These are phyloP conservation scores for Tetranychus cinnabarinus DNA, from an alignment of 1,140 invertebrate species.

Conservation along the genomic window DNA sequence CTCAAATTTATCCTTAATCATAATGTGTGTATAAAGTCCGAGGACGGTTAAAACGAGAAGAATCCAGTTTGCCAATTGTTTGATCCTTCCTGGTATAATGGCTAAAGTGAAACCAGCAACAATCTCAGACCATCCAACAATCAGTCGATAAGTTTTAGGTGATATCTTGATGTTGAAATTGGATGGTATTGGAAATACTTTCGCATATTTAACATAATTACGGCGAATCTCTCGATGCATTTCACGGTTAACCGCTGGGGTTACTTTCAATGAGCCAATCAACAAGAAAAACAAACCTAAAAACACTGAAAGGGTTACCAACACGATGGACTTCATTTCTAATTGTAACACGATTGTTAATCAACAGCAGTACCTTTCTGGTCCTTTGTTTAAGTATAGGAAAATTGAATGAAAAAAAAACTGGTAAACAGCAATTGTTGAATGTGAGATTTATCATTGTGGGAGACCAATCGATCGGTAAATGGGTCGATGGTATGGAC, in stretches of 20 bases:
- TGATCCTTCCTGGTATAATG: constrained; percentile 55
- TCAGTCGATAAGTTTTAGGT: constrained; percentile 72
- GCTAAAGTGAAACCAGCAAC: constrained; percentile 65
- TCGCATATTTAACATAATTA: constrained; percentile 86
- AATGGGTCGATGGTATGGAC: no score
- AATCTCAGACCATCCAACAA: constrained; percentile 65
- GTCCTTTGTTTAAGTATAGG: no score
- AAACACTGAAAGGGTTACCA: constrained; percentile 67
- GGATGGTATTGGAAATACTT: constrained; percentile 70
- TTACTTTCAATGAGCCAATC: constrained; percentile 72
- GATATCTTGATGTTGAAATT: constrained; percentile 56
- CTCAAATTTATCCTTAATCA: constrained; percentile 76
- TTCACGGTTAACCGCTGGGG: constrained; percentile 71
- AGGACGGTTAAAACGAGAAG: constrained; percentile 57
- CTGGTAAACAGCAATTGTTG: no score
- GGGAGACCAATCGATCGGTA: no score
- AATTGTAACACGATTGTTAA: background rate
- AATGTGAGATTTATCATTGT: no score
- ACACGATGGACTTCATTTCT: constrained; percentile 39
- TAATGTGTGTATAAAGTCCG: constrained; percentile 73
- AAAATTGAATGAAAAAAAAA: no score
- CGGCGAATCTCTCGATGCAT: constrained; percentile 89
- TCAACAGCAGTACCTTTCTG: no score
- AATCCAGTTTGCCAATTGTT: constrained; percentile 60
- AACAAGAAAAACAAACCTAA: constrained; percentile 87